Base-by-base conservation (phyloP, 1,140 invertebrate species). In the Gryllus bimaculatus region DNA sequence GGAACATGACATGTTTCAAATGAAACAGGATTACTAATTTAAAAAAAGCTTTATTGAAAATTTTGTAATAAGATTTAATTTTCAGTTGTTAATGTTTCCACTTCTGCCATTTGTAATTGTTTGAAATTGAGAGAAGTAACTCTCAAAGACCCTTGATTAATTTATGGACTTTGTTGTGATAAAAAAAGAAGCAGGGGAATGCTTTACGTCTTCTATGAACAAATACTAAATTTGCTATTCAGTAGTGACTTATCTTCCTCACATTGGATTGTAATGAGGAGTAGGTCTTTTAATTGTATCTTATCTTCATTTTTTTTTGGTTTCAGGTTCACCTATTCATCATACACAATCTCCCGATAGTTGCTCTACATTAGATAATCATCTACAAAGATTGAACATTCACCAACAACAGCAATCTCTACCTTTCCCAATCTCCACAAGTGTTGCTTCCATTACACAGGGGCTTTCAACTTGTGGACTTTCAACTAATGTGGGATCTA, bases 401-500 rank as follows among this genome's bases (percentile, higher is more conserved):
- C 86, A 87, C 77, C 86, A 86, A 79, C 82, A 83, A 13, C 79
- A 78, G 13, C 54, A 77, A 47, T 48, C 75, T 48, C 39, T 21
- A 75, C 48, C 74, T 77, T 48, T 49, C 73, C 66, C 26, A 39
- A 47, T 82, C 39, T 76, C 81, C 15, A 83, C 79, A 8, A 81
- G 83, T 80, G 81, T 85, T 21, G 84, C 85, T 18, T 85, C 85
- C 47, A 86, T 86, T 73, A 86, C 85, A 8, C 85, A 86, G 83
- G 85, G 85, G 82, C 79, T 81, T 82, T 83, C 21, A 49, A 39
- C 26, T 39, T 39, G 54, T 7, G 78, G 78, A 39, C 48, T 80
- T 6, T 78, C 80, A n/a, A 80, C 80, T 8, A 80, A 75, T 8
- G 54, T 18, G 21, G 91, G 91, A 66, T 93, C 92, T n/a, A 94